phyloP scores from a whole-genome alignment of 2,797 vertebrate species.

The Aplochiton taeniatus region DNA sequence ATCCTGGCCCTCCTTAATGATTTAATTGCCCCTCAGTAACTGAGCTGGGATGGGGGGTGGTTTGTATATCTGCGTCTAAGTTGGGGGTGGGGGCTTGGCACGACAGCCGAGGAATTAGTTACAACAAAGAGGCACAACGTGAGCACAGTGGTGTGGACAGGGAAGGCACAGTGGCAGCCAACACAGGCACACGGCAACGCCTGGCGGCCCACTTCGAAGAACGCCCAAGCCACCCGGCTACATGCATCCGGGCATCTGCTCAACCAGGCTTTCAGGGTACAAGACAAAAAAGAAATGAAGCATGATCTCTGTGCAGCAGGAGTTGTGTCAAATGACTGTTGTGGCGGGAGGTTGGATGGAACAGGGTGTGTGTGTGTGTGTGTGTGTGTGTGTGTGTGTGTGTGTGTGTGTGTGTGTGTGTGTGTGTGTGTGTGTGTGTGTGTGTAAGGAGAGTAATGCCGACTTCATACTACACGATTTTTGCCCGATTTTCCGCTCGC shows the following conservation, averaged over 20 bases:
- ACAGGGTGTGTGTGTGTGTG: conserved; percentile 15
- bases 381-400: too few species aligned
- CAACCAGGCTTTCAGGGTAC: conserved; percentile 50
- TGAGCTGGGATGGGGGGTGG: conserved; percentile 26
- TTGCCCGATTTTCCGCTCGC: too few species aligned
- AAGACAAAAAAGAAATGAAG: conserved; percentile 47
- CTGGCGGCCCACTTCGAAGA: conserved; percentile 40
- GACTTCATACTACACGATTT: too few species aligned
- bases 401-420: too few species aligned
- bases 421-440: too few species aligned
- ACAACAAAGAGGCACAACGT: conserved; percentile 51
- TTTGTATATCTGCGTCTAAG: neutral
- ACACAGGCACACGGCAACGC: conserved; percentile 20
- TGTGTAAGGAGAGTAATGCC: too few species aligned
- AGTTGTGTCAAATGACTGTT: conserved; percentile 59
- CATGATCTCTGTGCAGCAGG: conserved; percentile 44
- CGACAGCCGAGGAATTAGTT: conserved; percentile 49
- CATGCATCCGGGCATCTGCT: conserved; percentile 44
- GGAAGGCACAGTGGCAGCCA: conserved; percentile 26
- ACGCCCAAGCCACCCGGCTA: neutral
- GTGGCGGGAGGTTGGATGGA: conserved; percentile 10
- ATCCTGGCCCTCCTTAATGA: conserved; percentile 26
- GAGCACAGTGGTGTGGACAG: conserved; percentile 28
- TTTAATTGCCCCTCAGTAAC: conserved; percentile 44
- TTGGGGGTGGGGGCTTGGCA: conserved; percentile 33